Conservation (phyloP, 2,888 invertebrate genomes). For the Neoscelio sp. region DNA sequence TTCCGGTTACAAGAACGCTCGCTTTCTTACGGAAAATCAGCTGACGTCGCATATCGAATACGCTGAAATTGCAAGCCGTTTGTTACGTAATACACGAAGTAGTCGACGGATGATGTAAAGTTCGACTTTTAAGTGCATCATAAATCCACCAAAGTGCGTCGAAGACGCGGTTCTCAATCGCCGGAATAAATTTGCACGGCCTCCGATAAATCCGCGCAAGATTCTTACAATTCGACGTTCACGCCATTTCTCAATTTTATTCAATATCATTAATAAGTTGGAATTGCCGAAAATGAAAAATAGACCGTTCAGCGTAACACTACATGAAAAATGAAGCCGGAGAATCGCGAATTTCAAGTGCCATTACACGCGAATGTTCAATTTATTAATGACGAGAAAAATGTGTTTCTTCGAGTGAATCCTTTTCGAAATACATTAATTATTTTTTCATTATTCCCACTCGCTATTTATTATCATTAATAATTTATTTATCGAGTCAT, state of each 20-base stretch:
- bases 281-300: constrained; percentile 33
- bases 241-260: constrained; percentile 46
- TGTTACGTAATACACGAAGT: constrained; percentile 37
- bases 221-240: constrained; percentile 5
- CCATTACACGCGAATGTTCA: background rate
- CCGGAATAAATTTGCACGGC: constrained; percentile 46
- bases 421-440: too few species aligned
- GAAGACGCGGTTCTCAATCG: constrained; percentile 25
- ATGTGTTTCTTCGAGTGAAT: too few species aligned
- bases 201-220: constrained; percentile 34
- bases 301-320: background rate
- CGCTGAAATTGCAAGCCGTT: constrained; percentile 37
- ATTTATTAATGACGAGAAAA: background rate
- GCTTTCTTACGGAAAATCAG: constrained; percentile 35
- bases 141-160: constrained; percentile 41
- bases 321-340: constrained; percentile 21
- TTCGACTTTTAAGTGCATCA: constrained; percentile 54
- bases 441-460: too few species aligned
- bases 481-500: too few species aligned
- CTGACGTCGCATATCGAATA: constrained; percentile 37
- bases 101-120: constrained; percentile 46
- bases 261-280: constrained; percentile 37
- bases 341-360: constrained; percentile 4
- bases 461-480: too few species aligned
- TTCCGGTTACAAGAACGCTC: constrained; percentile 13